A percentile compares a stretch with the other conserved stretches of the same genome.
phyloP scores from a whole-genome alignment of 2,888 invertebrate genomes.

The Leucophenga maculata region DNA sequence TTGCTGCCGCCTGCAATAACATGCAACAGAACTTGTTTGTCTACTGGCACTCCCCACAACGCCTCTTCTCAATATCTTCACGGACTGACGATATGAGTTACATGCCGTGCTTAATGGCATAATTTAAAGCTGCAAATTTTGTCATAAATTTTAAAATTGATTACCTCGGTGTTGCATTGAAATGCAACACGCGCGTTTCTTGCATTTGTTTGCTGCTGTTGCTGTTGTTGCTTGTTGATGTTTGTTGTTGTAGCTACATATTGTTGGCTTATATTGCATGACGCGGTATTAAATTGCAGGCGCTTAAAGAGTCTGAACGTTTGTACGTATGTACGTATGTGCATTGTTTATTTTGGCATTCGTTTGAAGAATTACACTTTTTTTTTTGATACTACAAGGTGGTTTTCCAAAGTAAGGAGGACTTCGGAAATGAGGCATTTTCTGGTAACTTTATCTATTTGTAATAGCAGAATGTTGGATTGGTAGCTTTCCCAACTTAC shows the following conservation, averaged over 20 bases:
- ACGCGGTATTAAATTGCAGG: slow-evolving; percentile 53
- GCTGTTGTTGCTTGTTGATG: slow-evolving; percentile 45
- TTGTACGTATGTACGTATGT: slow-evolving; percentile 18
- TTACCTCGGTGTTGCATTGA: slow-evolving; percentile 58
- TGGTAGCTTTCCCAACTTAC: too few relatives aligned
- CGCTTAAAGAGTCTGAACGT: background rate
- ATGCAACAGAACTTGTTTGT: slow-evolving; percentile 19
- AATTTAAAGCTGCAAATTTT: slow-evolving; percentile 72
- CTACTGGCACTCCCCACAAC: background rate
- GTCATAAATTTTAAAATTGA: slow-evolving; percentile 70
- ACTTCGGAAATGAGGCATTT: too few relatives aligned
- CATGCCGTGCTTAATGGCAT: slow-evolving; percentile 71
- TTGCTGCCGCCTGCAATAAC: slow-evolving; percentile 19
- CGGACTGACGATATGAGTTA: slow-evolving; percentile 68
- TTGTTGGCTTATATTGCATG: slow-evolving; percentile 62
- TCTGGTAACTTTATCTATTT: too few relatives aligned
- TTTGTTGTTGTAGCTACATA: slow-evolving; percentile 57
- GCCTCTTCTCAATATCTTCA: slow-evolving; percentile 22
- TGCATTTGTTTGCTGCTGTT: slow-evolving; percentile 32
- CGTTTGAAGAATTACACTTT: background rate
- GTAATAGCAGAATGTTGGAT: too few relatives aligned
- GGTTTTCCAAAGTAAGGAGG: too few relatives aligned
- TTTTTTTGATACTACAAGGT: too few relatives aligned
- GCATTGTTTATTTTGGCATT: slow-evolving; percentile 37
- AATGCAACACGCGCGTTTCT: slow-evolving; percentile 40